Base-by-base conservation (phyloP, 1,140 invertebrate genomes). In the Heliconius melpomene region DNA sequence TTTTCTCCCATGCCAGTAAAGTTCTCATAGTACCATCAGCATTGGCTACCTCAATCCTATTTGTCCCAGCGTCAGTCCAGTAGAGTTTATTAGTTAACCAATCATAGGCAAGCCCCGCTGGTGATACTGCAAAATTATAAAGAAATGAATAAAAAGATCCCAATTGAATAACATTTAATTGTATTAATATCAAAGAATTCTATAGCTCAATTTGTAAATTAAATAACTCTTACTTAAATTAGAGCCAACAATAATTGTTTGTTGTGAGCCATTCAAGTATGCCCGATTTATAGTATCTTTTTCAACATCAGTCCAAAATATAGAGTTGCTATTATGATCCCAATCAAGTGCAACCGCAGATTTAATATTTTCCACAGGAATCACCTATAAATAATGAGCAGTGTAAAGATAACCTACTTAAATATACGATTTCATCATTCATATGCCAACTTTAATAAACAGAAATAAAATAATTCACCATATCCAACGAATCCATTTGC, bases 251-350 rank as follows among this genome's bases (percentile, higher is more conserved):
- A 98, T 95, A 13, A 97, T 95, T 52, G 96, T 93, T 89, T 98
- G 97, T 83, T 96, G 94, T 75, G 96, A 96, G 20, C 98, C 98
- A 90, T 98, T 97, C 40, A 98, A 93, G 81, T 95, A 96, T 3
- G 97, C 97, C 72, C 96, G 96, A 83, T 97, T 98, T 18, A 99
- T 98, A 1, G 97, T 96, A 85, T 97, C 96, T 26, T 96, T 96
- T 82, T 98, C 97, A 1, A 98, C 96, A 88, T 98, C 98, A 0
- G 97, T 97, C 98, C 98, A 98, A 87, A 97, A 98, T 87, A 98
- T 97, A 23, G 96, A 96, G 86, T 98, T 97, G 7, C 95, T 96
- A 71, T 96, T 95, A 16, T 96, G 96, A 89, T 98, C 98, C 97
- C 97, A 98, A 75, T 97, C 97, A 11, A 98, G 90, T 3, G 97